Evolutionary conservation across 2,888 invertebrate genomes (phyloP).

Genomic region (Eilema griseolum): DNA sequence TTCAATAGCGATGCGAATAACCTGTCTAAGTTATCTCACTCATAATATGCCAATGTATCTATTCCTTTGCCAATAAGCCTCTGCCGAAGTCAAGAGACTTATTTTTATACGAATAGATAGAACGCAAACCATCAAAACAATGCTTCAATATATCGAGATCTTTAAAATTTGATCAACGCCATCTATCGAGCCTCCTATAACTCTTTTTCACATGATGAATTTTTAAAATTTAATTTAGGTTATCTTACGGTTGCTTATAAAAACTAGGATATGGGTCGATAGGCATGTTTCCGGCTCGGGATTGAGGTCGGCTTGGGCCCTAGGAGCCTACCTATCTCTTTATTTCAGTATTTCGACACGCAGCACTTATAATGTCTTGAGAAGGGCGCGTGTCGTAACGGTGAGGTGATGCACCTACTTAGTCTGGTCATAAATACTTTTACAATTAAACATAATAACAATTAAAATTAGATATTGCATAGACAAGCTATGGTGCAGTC

Average conservation of each 20-base stretch:
- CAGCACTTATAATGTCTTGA: neutral
- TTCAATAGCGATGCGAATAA: too few species aligned
- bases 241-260: neutral
- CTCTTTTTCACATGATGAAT: neutral
- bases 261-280: neutral
- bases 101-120: too few species aligned
- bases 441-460: too few species aligned
- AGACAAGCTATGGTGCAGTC: too few species aligned
- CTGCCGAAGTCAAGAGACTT: too few species aligned
- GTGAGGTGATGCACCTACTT: too few species aligned
- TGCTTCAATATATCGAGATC: neutral
- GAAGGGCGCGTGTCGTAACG: neutral
- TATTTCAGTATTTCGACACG: neutral
- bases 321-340: neutral
- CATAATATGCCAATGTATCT: too few species aligned
- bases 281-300: neutral
- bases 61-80: too few species aligned
- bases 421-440: too few species aligned
- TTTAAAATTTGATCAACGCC: neutral
- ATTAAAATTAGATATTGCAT: too few species aligned
- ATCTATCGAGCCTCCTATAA: neutral
- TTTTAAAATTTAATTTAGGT: constrained; percentile 1
- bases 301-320: neutral
- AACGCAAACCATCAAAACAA: too few species aligned
- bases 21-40: too few species aligned